Percentiles rank a stretch among this genome's conserved stretches.
These are phyloP conservation scores for Palythoa heliodiscus DNA, from an alignment of 92 coral and sea anemone species.

Conservation along the genomic window DNA sequence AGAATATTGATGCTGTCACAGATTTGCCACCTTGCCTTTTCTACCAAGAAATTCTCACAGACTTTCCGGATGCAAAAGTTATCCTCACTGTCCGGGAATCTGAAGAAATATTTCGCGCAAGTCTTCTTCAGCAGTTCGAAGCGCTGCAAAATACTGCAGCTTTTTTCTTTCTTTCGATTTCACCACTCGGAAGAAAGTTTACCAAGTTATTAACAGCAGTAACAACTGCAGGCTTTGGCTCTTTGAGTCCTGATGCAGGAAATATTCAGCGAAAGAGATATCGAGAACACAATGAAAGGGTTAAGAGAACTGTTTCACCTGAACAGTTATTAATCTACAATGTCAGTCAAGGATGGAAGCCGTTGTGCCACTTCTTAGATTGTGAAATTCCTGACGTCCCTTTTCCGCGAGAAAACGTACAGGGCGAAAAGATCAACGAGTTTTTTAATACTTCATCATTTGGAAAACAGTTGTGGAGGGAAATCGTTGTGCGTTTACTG, in stretches of 20 bases:
- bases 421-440: constrained; percentile 23
- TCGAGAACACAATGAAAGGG: constrained; percentile 36
- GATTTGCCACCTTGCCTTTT: constrained; percentile 34
- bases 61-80: constrained; percentile 34
- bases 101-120: constrained; percentile 28
- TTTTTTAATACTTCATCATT: constrained; percentile 29
- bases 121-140: constrained; percentile 28
- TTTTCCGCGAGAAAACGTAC: constrained; percentile 28
- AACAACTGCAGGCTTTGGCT: constrained; percentile 26
- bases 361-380: constrained; percentile 14
- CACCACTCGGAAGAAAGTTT: constrained; percentile 38
- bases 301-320: constrained; percentile 5
- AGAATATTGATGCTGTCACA: constrained; percentile 17
- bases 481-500: neutral
- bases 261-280: constrained; percentile 28
- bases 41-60: constrained; percentile 35
- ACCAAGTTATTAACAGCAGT: constrained; percentile 26
- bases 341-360: constrained; percentile 34
- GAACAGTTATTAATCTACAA: constrained; percentile 20
- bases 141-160: constrained; percentile 31
- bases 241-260: constrained; percentile 22
- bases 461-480: constrained; percentile 37
- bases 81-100: constrained; percentile 17
- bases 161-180: constrained; percentile 9
- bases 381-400: constrained; percentile 29